phyloP scores from a whole-genome alignment of 2,113 vertebrate genomes.

The Eudorcas thomsonii region DNA sequence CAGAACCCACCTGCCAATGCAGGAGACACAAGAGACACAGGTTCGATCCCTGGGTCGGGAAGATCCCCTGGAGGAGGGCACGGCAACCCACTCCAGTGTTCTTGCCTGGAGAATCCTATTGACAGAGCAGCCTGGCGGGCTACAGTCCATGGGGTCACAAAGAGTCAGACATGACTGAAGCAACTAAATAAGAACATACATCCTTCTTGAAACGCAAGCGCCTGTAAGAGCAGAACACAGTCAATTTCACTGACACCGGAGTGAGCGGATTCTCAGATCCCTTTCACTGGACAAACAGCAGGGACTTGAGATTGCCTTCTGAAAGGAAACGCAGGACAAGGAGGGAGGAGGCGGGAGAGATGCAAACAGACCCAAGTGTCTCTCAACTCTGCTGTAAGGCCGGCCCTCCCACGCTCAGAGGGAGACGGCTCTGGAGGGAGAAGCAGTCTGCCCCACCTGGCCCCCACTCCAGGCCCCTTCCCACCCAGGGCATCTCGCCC shows the following conservation, averaged over 20 bases:
- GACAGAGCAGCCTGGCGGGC: neutral
- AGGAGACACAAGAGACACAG: neutral
- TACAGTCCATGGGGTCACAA: neutral
- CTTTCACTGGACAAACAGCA: neutral
- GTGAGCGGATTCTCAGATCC: neutral
- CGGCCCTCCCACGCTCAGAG: neutral
- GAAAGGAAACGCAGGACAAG: neutral
- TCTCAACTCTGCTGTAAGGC: neutral
- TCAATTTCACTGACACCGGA: neutral
- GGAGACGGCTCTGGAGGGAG: rapidly evolving
- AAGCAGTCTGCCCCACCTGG: neutral
- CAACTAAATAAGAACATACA: neutral
- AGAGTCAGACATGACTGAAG: neutral
- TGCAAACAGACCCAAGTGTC: neutral
- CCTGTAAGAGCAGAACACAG: neutral
- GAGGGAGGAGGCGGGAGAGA: neutral
- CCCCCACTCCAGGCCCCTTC: neutral
- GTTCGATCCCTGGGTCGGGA: neutral
- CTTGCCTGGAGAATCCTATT: neutral
- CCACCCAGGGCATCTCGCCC: too few species aligned
- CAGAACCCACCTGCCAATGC: neutral
- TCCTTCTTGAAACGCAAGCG: neutral
- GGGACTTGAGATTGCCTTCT: neutral
- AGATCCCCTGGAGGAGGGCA: neutral
- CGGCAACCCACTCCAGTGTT: neutral